Conservation (phyloP, 2,888 invertebrate genomes). For the Drosophila nigritarsus region DNA sequence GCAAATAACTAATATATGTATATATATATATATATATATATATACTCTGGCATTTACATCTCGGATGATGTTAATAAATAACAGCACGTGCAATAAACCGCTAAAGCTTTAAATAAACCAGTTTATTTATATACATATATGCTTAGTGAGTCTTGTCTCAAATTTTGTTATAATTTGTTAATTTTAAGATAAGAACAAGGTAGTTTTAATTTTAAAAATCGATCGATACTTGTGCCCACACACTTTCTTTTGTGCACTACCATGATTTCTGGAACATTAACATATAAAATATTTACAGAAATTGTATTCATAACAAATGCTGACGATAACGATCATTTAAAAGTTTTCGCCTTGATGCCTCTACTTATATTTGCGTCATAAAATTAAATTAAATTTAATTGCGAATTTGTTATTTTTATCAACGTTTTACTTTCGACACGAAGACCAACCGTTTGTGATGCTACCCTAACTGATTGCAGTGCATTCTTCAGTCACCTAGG, state of each 20-base stretch:
- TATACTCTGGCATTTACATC: background rate
- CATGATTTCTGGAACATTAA: background rate
- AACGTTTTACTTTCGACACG: background rate
- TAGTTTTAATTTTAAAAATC: background rate
- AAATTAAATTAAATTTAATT: background rate
- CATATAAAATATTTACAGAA: background rate
- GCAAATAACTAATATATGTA: background rate
- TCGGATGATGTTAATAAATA: background rate
- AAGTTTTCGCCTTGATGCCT: background rate
- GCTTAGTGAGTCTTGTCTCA: background rate
- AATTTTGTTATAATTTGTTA: background rate
- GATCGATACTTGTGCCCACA: background rate
- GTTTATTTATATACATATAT: background rate
- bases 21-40: no score
- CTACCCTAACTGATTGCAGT: slow-evolving; percentile 8
- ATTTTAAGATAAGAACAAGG: background rate
- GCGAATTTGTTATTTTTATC: background rate
- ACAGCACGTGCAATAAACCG: background rate
- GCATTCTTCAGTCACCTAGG: slow-evolving; percentile 12
- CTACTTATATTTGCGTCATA: background rate
- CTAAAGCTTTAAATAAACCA: background rate
- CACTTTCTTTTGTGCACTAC: background rate
- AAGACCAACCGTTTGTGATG: background rate
- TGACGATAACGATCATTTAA: background rate
- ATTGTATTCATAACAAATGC: background rate